These are phyloP conservation scores for Notiomystis cincta DNA, from an alignment of 2,113 vertebrate genomes.

Conservation along the genomic window DNA sequence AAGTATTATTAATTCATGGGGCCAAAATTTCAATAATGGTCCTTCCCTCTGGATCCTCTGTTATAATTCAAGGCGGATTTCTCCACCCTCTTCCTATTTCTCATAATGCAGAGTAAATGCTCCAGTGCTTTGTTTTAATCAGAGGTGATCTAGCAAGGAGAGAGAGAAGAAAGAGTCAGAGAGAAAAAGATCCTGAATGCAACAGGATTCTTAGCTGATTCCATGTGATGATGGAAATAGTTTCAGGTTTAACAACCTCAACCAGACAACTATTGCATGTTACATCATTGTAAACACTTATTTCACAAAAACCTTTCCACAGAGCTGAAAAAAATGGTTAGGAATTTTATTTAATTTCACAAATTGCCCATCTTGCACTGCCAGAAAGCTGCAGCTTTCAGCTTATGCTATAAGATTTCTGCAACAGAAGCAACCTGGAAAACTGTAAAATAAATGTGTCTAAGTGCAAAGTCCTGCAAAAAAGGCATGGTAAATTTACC, in stretches of 20 bases:
- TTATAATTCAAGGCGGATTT: background rate
- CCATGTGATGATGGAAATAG: background rate
- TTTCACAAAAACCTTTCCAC: background rate
- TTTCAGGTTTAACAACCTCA: background rate
- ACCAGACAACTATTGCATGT: background rate
- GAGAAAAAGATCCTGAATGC: background rate
- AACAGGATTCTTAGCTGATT: background rate
- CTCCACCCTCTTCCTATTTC: background rate
- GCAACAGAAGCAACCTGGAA: background rate
- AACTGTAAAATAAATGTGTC: background rate
- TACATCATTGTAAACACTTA: background rate
- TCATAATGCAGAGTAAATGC: background rate
- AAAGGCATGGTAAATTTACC: background rate
- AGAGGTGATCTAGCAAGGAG: background rate
- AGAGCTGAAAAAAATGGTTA: background rate
- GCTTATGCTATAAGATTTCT: background rate
- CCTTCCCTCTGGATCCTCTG: background rate
- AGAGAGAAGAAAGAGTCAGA: background rate
- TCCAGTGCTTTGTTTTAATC: background rate
- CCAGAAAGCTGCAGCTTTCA: background rate
- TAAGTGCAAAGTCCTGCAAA: background rate
- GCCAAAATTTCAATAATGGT: background rate
- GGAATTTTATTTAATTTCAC: background rate
- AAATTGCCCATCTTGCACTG: background rate
- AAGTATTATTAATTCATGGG: constrained; percentile 21